Base-by-base conservation (phyloP, 2,113 vertebrate species). In the Thinocorus orbignyianus region DNA sequence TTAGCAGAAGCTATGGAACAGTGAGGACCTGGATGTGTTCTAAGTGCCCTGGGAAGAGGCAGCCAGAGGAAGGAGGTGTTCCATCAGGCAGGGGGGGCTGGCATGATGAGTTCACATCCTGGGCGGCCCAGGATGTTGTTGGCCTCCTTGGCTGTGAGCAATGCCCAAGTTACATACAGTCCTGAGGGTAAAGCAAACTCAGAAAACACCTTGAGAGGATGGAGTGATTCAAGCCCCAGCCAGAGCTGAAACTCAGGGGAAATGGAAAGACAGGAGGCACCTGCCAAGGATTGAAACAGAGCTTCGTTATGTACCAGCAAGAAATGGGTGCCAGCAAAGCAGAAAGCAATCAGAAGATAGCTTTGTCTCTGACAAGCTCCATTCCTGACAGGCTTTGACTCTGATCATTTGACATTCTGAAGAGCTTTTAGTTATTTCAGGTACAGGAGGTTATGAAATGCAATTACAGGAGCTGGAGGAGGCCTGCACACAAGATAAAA, bases 351-450 rank as follows among this genome's bases (percentile, higher is more conserved):
- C 55, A 91, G 81, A 89, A 95, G 91, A 89, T 72, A 93, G 51
- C 81, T 92, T 92, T 91, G 72, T 92, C 49, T 89, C 72, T 87
- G 61, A 95, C 77, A 89, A 88, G 35, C 86, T 74, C 86, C 65
- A 35, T 68, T 95, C 77, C 78, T 91, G 81, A 95, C 69, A 93
- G 81, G 23, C 65, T 91, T 88, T 74, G 94, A 79, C 83, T 88
- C 80, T n/a, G 60, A 68, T 96, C 72, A 84, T 89, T 79, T 95
- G 83, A 89, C 86, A 79, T 91, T 95, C 88, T 95, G 84, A 95
- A 95, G 77, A 87, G 94, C 89, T 93, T 93, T 93, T 84, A 84
- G 80, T 84, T 92, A 86, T 84, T 95, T 84, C 77, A 89, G 93
- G 69, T 89, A 84, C 6, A 4, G 49, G 20, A 87, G 77, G 65